Conservation (phyloP, 2,888 invertebrate genomes). For the Eupithecia inturbata region DNA sequence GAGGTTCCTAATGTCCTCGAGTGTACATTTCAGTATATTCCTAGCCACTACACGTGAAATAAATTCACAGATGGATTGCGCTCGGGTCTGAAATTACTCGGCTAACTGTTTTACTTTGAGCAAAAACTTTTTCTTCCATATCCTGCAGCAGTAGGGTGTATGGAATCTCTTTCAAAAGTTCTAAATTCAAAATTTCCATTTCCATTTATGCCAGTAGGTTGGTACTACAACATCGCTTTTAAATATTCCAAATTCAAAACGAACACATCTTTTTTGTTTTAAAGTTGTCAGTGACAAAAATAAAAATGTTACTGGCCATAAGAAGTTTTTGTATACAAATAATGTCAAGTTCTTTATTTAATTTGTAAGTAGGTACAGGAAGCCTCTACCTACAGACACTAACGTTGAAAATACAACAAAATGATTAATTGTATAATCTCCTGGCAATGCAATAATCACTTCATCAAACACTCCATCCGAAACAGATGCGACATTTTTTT, state of each 20-base stretch:
- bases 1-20: constrained; percentile 22
- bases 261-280: no score
- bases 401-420: neutral
- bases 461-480: constrained; percentile 39
- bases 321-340: no score
- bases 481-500: constrained; percentile 45
- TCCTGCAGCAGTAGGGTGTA: no score
- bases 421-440: constrained; percentile 28
- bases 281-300: neutral
- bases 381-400: neutral
- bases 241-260: neutral
- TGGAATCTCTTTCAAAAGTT: neutral
- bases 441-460: constrained; percentile 39
- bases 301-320: no score
- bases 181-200: neutral
- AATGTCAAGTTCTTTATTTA: no score
- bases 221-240: neutral
- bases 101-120: constrained; percentile 44
- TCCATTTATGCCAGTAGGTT: neutral
- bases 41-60: constrained; percentile 60
- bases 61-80: constrained; percentile 61
- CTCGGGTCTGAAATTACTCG: constrained; percentile 55
- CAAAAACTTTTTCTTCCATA: constrained; percentile 13
- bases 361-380: neutral
- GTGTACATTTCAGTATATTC: constrained; percentile 62